phyloP scores from a whole-genome alignment of 2,888 invertebrate genomes.

The Spicauda simplicius region DNA sequence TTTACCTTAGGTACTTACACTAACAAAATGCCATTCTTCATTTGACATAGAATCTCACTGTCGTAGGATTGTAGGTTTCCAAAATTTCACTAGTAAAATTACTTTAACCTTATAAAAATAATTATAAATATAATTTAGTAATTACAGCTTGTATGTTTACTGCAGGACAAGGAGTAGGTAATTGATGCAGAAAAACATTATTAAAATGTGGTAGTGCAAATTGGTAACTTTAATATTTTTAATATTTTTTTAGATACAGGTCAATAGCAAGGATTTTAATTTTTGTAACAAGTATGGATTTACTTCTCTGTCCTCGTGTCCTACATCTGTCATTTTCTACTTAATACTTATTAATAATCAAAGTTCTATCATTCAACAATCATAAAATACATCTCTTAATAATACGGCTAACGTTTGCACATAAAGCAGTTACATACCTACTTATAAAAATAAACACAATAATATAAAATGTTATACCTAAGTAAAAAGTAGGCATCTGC shows the following conservation, averaged over 20 bases:
- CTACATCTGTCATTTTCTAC: background rate
- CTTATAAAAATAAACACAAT: slow-evolving; percentile 12
- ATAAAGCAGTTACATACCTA: slow-evolving; percentile 13
- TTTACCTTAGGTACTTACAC: slow-evolving; percentile 46
- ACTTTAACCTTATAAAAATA: slow-evolving; percentile 8
- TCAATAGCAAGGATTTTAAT: background rate
- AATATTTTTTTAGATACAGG: background rate
- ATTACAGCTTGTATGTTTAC: background rate
- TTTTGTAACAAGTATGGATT: background rate
- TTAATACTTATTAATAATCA: slow-evolving; percentile 6
- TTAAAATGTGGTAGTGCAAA: background rate
- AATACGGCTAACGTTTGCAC: slow-evolving; percentile 26
- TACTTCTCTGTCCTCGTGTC: background rate
- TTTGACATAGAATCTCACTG: slow-evolving; percentile 63
- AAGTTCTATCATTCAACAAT: slow-evolving; percentile 23
- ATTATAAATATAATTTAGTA: slow-evolving; percentile 16
- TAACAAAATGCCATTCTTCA: slow-evolving; percentile 66
- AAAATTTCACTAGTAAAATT: slow-evolving; percentile 37
- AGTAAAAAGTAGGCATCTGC: slow-evolving; percentile 12
- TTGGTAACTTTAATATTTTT: background rate
- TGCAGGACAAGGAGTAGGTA: background rate
- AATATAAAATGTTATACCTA: background rate
- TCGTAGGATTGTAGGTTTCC: slow-evolving; percentile 47
- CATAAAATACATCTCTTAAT: slow-evolving; percentile 28
- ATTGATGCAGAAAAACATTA: background rate